Evolutionary conservation across 2,888 invertebrate genomes (phyloP), one percentile per base, ranked within the genome.

Genomic region (Synanthedon myopaeformis): DNA sequence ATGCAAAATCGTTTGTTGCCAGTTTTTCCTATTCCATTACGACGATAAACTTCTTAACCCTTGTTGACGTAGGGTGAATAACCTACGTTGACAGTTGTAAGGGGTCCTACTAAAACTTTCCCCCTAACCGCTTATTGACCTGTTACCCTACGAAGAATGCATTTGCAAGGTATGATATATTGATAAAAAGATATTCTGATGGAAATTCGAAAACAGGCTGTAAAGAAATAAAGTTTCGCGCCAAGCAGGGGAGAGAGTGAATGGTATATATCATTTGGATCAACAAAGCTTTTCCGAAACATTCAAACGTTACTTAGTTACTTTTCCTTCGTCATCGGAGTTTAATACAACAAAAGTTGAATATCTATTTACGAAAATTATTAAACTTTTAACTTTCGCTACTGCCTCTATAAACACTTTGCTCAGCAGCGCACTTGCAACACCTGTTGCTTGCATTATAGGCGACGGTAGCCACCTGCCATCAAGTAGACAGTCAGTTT

Each of bases 1-100:
- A 74, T 71, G 64, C 64, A 68, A 70, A 66, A 45, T n/a, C 45
- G 14, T 45, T 45, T 45, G 12, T 45, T 45, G 45, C 68, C 70
- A 70, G 65, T 75, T 76, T 82, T 82, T 78, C 71, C 78, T 74
- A 79, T 72, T 76, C 66, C 71, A 70, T 63, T 65, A 59, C 57
- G 69, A 68, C 74, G 75, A 80, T 80, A 79, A 35, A 79, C 77
- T 79, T 79, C 74, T 80, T 76, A 80, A 81, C 82, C 80, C 79
- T 70, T 70, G 74, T 74, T 76, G 82, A 79, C 73, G 71, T 73
- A 68, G 79, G 79, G 79, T 78, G 80, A 79, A 80, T 78, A 80
- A 80, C 78, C 76, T 68, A 67, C 68, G 74, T 70, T 82, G 83
- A 82, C 82, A 82, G 75, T 79, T 76, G 68, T 72, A 71, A 79